phyloP scores from a whole-genome alignment of 2,113 vertebrate species.

The Rallus limicola region DNA sequence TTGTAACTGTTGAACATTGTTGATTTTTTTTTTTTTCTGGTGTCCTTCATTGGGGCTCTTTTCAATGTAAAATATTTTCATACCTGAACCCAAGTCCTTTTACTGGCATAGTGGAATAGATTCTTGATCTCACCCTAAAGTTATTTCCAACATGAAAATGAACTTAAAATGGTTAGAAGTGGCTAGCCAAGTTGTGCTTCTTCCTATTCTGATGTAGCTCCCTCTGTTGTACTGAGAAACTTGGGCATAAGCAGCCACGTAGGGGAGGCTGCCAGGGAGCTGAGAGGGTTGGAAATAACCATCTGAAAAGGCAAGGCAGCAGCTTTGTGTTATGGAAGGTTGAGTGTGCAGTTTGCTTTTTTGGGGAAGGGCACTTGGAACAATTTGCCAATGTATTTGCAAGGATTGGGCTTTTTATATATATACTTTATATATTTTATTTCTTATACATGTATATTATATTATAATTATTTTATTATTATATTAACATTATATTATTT shows the following conservation, averaged over 20 bases:
- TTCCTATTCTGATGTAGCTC: accelerated
- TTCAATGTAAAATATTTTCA: neutral
- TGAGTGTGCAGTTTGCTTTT: neutral
- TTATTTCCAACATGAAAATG: neutral
- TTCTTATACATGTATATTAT: no score
- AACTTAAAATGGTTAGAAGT: neutral
- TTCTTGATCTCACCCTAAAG: neutral
- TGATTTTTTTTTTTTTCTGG: neutral
- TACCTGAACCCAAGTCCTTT: neutral
- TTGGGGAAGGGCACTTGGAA: neutral
- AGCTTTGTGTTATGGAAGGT: neutral
- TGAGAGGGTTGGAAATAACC: neutral
- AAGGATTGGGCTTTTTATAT: neutral
- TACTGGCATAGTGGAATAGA: neutral
- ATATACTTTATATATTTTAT: no score
- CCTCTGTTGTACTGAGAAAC: neutral
- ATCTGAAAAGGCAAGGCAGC: accelerated
- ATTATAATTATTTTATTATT: no score
- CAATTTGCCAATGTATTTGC: neutral
- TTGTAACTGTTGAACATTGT: neutral
- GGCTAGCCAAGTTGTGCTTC: neutral
- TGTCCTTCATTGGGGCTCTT: neutral
- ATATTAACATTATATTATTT: no score
- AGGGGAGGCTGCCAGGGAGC: neutral
- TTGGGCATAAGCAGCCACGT: accelerated